Evolutionary conservation across 2,797 vertebrate species (phyloP).

Genomic region (Notamacropus eugenii): DNA sequence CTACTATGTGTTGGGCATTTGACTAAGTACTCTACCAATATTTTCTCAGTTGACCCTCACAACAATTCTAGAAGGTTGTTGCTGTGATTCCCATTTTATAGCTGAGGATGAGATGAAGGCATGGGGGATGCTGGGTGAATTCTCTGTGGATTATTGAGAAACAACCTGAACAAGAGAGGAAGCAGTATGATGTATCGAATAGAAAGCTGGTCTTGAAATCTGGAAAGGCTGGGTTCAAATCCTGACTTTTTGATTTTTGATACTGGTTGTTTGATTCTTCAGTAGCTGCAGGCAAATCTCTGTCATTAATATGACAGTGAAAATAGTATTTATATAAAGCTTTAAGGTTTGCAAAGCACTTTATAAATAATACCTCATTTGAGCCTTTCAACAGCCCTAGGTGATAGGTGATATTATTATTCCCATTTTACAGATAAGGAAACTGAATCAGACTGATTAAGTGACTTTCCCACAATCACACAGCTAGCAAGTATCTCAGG

Average conservation of each 20-base stretch:
- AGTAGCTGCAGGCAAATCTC: neutral
- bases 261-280: constrained; percentile 2
- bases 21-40: neutral
- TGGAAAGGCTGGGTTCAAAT: constrained; percentile 2
- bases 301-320: constrained; percentile 7
- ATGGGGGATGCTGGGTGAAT: neutral
- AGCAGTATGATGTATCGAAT: neutral
- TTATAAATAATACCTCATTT: neutral
- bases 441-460: neutral
- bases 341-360: neutral
- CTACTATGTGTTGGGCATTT: neutral
- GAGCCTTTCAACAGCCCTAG: neutral
- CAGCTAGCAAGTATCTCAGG: neutral
- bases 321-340: neutral
- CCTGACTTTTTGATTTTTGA: neutral
- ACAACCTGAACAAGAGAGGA: neutral
- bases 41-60: neutral
- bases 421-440: neutral
- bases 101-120: neutral
- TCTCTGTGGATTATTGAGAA: neutral
- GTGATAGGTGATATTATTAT: neutral
- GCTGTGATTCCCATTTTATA: neutral
- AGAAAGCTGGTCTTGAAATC: neutral
- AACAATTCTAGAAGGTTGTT: neutral
- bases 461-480: neutral